These are phyloP conservation scores for Eumeta japonica DNA, from an alignment of 1,140 invertebrate genomes.

Conservation along the genomic window DNA sequence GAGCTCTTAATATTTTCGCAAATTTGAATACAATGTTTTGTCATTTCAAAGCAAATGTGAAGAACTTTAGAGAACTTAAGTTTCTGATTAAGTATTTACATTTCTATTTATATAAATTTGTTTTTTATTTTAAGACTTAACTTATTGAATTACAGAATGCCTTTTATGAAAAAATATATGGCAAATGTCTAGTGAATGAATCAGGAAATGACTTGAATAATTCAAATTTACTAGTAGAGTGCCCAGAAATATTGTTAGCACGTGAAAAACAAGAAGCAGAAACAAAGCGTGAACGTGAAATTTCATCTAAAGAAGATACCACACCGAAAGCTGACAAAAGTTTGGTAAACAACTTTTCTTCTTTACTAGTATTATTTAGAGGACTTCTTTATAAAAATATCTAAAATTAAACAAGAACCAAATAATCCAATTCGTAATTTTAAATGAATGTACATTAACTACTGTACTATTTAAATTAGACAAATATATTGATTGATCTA, in stretches of 20 bases:
- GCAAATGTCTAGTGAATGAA: conserved; percentile 67
- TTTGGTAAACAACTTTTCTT: conserved; percentile 16
- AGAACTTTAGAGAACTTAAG: too few relatives aligned
- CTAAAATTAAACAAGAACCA: not conserved
- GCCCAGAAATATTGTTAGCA: conserved; percentile 72
- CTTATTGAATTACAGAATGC: conserved; percentile 61
- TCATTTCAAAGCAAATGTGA: too few relatives aligned
- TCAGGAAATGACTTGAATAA: conserved; percentile 50
- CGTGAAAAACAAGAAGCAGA: conserved; percentile 48
- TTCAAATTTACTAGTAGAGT: conserved; percentile 76
- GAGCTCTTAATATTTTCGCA: too few relatives aligned
- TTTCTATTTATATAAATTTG: not conserved
- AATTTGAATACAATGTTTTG: too few relatives aligned
- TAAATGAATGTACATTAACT: too few relatives aligned
- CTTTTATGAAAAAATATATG: conserved; percentile 83
- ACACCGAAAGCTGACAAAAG: conserved; percentile 33
- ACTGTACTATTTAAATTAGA: too few relatives aligned
- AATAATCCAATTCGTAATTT: not conserved
- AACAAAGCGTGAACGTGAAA: conserved; percentile 20
- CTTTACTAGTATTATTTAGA: not conserved
- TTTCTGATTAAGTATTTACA: too few relatives aligned
- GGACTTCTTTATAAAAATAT: not conserved
- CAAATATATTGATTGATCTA: too few relatives aligned
- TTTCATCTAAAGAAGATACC: conserved; percentile 22
- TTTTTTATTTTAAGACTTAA: conserved; percentile 7